These are phyloP conservation scores for Helleia helle DNA, from an alignment of 2,888 invertebrate species.

Conservation along the genomic window DNA sequence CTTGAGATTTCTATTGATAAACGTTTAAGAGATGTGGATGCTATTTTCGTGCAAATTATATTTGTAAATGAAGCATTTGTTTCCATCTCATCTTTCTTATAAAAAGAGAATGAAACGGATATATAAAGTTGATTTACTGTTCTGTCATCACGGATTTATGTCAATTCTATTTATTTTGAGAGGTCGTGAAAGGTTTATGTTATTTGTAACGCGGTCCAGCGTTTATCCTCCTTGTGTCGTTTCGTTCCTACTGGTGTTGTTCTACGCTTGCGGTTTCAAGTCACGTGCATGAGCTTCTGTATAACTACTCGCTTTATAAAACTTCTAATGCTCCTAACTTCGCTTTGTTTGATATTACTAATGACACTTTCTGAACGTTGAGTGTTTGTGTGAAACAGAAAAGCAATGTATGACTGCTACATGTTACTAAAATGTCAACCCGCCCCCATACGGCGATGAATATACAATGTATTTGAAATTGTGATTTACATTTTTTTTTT, in stretches of 20 bases:
- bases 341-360: constrained; percentile 18
- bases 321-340: background rate
- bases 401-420: constrained; percentile 41
- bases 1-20: no score
- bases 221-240: constrained; percentile 27
- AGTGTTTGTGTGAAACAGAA: constrained; percentile 48
- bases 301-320: background rate
- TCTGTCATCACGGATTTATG: no score
- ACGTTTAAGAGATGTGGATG: no score
- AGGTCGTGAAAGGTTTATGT: constrained; percentile 44
- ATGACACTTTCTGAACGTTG: constrained; percentile 40
- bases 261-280: constrained; percentile 27
- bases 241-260: constrained; percentile 20
- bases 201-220: constrained; percentile 47
- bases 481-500: constrained; percentile 31
- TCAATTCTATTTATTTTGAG: constrained; percentile 25
- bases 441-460: constrained; percentile 20
- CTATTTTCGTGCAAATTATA: no score
- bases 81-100: no score
- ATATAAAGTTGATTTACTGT: no score
- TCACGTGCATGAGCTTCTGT: constrained; percentile 3
- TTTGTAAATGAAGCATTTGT: no score
- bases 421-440: constrained; percentile 33
- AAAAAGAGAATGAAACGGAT: no score
- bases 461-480: constrained; percentile 29